Percentiles rank a stretch among this genome's conserved stretches.
phyloP scores from a whole-genome alignment of 2,888 invertebrate genomes.

The Pteria penguin region DNA sequence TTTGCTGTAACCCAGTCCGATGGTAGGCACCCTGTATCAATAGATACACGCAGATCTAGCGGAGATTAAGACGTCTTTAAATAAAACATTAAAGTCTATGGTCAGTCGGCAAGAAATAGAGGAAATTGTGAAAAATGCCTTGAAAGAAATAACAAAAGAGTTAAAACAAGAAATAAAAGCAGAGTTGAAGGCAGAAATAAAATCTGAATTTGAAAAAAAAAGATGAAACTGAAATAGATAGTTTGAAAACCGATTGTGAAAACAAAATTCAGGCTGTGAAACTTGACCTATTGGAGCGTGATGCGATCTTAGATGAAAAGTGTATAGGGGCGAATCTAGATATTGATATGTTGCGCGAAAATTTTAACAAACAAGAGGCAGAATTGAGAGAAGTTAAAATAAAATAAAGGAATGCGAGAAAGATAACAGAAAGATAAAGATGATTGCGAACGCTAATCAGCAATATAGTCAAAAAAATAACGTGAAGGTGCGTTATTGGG shows the following conservation, averaged over 20 bases:
- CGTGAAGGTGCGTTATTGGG: background rate
- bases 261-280: background rate
- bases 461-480: slow-evolving; percentile 8
- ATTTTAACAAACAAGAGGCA: background rate
- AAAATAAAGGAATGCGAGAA: background rate
- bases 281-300: background rate
- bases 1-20: too few species aligned
- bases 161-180: background rate
- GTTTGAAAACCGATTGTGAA: background rate
- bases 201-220: background rate
- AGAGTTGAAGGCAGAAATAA: background rate
- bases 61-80: background rate
- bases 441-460: background rate
- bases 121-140: background rate
- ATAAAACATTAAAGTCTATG: background rate
- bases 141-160: background rate
- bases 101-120: background rate
- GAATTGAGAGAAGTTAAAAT: background rate
- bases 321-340: background rate
- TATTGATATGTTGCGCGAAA: background rate
- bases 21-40: too few species aligned
- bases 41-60: too few species aligned
- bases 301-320: background rate
- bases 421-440: background rate
- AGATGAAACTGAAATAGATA: background rate